Conservation (phyloP, 1,140 invertebrate species). For the Meloidogyne hapla region DNA sequence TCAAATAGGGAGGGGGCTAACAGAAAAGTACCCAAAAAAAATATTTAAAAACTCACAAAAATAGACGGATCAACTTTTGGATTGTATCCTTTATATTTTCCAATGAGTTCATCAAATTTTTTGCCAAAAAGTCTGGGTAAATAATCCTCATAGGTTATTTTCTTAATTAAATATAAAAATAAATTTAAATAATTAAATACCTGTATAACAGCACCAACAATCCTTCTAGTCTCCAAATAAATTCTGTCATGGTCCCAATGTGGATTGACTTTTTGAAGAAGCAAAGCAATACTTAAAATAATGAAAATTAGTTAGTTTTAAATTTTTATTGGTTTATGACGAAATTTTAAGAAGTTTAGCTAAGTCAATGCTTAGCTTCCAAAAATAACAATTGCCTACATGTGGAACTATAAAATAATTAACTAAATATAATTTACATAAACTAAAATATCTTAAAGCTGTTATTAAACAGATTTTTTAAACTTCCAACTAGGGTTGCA, state of each 20-base stretch:
- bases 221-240: constrained; percentile 81
- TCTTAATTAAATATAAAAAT: constrained; percentile 74
- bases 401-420: too few relatives aligned
- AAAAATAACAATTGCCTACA: too few relatives aligned
- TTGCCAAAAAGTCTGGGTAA: constrained; percentile 76
- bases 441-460: too few relatives aligned
- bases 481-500: too few relatives aligned
- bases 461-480: too few relatives aligned
- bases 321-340: too few relatives aligned
- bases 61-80: constrained; percentile 53
- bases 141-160: constrained; percentile 81
- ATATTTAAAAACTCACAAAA: constrained; percentile 7
- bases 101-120: constrained; percentile 50
- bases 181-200: constrained; percentile 72
- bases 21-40: too few relatives aligned
- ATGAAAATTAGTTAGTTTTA: too few relatives aligned
- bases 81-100: constrained; percentile 62
- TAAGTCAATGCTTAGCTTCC: too few relatives aligned
- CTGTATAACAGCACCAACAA: constrained; percentile 82
- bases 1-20: too few relatives aligned
- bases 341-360: too few relatives aligned
- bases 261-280: constrained; percentile 74
- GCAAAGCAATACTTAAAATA: constrained; percentile 54
- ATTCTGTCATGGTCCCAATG: constrained; percentile 90
- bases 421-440: too few relatives aligned